These are phyloP conservation scores for Agriopis marginaria DNA, from an alignment of 2,888 invertebrate species.

Conservation along the genomic window DNA sequence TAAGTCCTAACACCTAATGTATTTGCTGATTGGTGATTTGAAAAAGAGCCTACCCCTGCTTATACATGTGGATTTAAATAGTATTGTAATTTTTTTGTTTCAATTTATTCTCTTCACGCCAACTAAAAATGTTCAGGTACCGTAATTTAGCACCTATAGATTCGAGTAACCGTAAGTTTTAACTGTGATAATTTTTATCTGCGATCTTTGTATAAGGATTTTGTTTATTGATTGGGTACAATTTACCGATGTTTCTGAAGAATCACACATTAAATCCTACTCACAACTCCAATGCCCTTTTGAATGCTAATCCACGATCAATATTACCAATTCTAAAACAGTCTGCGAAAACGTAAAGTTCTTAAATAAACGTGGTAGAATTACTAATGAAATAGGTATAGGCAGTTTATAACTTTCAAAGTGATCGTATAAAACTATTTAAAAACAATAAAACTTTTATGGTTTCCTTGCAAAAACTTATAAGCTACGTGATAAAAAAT, in stretches of 20 bases:
- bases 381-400: not conserved
- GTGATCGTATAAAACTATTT: constrained; percentile 22
- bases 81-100: not conserved
- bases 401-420: constrained; percentile 3
- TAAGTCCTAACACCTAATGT: too few species aligned
- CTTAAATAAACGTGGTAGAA: constrained; percentile 22
- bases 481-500: not conserved
- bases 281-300: constrained; percentile 10
- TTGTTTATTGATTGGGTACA: constrained; percentile 1
- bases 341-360: constrained; percentile 21
- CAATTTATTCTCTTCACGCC: not conserved
- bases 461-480: constrained; percentile 30
- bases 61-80: too few species aligned
- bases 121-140: not conserved
- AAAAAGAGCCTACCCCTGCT: too few species aligned
- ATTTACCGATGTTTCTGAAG: constrained; percentile 13
- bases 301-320: constrained; percentile 17
- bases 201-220: not conserved
- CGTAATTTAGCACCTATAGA: not conserved
- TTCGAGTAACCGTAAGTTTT: not conserved
- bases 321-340: constrained; percentile 19
- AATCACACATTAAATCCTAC: constrained; percentile 13
- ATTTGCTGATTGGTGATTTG: too few species aligned
- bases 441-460: constrained; percentile 35
- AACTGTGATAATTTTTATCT: constrained; percentile 4